Evolutionary conservation across 1,140 invertebrate genomes (phyloP).

Genomic region (Trichomalopsis sarcophagae): DNA sequence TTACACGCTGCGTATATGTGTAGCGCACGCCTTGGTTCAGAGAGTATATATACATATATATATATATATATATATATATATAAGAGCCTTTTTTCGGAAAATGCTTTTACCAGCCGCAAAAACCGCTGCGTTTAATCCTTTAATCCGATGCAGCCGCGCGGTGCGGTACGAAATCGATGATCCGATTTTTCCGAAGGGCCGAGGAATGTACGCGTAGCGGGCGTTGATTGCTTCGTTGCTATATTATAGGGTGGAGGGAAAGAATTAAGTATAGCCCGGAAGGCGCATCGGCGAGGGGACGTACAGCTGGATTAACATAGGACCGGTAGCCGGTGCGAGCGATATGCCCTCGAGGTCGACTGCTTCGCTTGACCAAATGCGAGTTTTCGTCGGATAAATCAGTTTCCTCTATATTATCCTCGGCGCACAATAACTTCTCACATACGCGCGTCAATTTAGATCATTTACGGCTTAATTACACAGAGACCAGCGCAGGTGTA

Average conservation of each 20-base stretch:
- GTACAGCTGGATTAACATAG: constrained; percentile 23
- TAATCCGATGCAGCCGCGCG: constrained; percentile 1
- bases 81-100: too few species aligned
- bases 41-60: too few species aligned
- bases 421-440: too few species aligned
- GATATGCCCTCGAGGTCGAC: constrained; percentile 29
- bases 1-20: too few species aligned
- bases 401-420: neutral
- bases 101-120: too few species aligned
- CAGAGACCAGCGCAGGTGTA: too few species aligned
- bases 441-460: too few species aligned
- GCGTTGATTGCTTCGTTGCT: constrained; percentile 39
- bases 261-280: neutral
- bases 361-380: too few species aligned
- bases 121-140: neutral
- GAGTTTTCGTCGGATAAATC: neutral
- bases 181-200: constrained; percentile 11
- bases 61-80: too few species aligned
- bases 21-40: too few species aligned
- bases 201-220: constrained; percentile 15
- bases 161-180: constrained; percentile 2
- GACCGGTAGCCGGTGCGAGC: constrained; percentile 42
- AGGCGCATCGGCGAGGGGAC: neutral
- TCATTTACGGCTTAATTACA: too few species aligned
- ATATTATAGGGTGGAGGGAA: neutral